Conservation (phyloP, 2,113 vertebrate species). For the Solenodon paradoxus region DNA sequence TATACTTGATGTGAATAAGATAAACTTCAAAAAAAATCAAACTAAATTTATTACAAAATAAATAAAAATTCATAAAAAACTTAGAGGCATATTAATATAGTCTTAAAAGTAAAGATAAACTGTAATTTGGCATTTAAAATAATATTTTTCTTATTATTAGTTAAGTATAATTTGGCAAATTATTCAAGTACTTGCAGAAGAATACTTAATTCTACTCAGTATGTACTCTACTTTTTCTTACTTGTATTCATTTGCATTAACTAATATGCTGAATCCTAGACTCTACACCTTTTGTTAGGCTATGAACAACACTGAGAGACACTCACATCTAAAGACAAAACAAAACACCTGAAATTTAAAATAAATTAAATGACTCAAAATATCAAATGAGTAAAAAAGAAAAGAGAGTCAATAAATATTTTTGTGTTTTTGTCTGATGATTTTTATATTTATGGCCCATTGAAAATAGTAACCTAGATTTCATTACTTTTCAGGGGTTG, state of each 20-base stretch:
- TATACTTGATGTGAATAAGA: constrained; percentile 33
- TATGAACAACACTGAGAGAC: constrained; percentile 63
- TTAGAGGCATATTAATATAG: background rate
- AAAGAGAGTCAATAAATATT: constrained; percentile 77
- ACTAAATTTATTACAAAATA: constrained; percentile 14
- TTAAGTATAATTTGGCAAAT: background rate
- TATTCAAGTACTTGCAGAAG: background rate
- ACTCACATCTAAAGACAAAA: constrained; percentile 62
- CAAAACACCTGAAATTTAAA: constrained; percentile 60
- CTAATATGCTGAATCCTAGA: constrained; percentile 64
- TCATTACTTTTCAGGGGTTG: constrained; percentile 50
- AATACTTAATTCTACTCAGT: background rate
- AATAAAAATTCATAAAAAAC: background rate
- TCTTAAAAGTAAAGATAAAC: background rate
- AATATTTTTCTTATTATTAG: background rate
- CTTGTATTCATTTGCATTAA: constrained; percentile 50
- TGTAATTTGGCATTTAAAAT: background rate
- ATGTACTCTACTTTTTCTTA: background rate
- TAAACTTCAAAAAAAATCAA: background rate
- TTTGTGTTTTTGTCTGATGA: constrained; percentile 69
- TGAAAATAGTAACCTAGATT: constrained; percentile 41
- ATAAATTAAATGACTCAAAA: constrained; percentile 81
- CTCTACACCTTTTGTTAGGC: constrained; percentile 58
- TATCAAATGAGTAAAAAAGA: constrained; percentile 75
- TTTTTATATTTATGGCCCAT: constrained; percentile 69